Percentiles rank a stretch among this genome's conserved stretches.
Conservation (phyloP, 2,797 vertebrate species). For the Coilia nasus region DNA sequence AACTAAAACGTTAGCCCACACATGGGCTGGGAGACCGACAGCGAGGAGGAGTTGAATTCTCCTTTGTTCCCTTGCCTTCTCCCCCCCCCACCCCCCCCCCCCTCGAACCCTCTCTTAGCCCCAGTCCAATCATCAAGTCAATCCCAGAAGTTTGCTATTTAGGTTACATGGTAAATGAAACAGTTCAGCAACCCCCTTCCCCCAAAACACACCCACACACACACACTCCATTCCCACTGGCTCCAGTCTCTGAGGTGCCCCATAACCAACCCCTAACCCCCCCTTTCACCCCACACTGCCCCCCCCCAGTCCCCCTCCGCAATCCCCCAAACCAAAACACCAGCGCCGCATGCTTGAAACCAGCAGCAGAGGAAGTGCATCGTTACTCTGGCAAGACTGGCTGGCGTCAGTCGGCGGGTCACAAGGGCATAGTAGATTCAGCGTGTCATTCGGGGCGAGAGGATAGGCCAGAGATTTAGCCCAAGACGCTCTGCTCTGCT, state of each 20-base stretch:
- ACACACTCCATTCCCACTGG: slow-evolving; percentile 8
- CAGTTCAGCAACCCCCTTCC: slow-evolving; percentile 18
- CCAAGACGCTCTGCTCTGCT: background rate
- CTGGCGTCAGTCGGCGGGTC: slow-evolving; percentile 68
- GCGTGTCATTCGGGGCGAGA: slow-evolving; percentile 61
- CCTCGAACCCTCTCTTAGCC: background rate
- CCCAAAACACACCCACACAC: background rate
- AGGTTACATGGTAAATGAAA: slow-evolving; percentile 12
- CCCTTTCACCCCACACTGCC: background rate
- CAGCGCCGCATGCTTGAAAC: slow-evolving; percentile 52
- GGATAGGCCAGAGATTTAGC: slow-evolving; percentile 9
- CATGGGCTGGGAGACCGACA: background rate
- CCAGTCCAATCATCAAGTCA: slow-evolving; percentile 20
- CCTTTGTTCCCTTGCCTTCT: background rate
- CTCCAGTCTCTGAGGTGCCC: slow-evolving; percentile 29
- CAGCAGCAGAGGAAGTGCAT: slow-evolving; percentile 69
- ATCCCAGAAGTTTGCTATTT: slow-evolving; percentile 10
- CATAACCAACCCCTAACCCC: slow-evolving; percentile 27
- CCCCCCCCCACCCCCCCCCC: background rate
- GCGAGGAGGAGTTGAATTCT: background rate
- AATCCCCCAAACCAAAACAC: slow-evolving; percentile 61
- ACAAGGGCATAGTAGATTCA: slow-evolving; percentile 52
- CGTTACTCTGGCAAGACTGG: slow-evolving; percentile 76
- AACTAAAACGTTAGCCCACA: slow-evolving; percentile 21
- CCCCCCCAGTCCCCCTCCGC: slow-evolving; percentile 30